Evolutionary conservation across 1,140 invertebrate species (phyloP).

Genomic region (Papilio glaucus): DNA sequence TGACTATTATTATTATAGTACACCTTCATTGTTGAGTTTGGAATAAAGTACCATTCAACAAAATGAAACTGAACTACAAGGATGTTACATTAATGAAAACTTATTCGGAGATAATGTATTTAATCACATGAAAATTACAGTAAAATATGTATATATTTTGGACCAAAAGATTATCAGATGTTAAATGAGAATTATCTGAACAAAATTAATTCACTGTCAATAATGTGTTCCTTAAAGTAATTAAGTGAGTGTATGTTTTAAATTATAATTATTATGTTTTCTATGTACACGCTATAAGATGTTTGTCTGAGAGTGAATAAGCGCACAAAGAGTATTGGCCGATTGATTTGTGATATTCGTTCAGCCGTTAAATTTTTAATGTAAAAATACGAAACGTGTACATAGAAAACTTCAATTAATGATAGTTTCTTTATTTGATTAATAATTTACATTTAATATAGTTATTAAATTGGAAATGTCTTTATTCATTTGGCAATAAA

Average conservation of each 20-base stretch:
- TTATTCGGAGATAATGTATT: conserved; percentile 36
- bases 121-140: conserved; percentile 37
- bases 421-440: conserved; percentile 48
- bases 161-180: conserved; percentile 69
- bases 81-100: conserved; percentile 22
- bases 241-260: conserved; percentile 35
- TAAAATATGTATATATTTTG: conserved; percentile 52
- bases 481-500: conserved; percentile 72
- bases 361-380: conserved; percentile 44
- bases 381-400: conserved; percentile 39
- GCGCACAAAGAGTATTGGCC: conserved; percentile 52
- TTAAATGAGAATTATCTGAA: conserved; percentile 26
- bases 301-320: conserved; percentile 38
- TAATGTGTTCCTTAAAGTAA: conserved; percentile 37
- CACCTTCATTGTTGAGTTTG: neutral
- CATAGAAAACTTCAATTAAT: conserved; percentile 52
- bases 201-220: conserved; percentile 31
- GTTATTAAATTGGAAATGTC: conserved; percentile 46
- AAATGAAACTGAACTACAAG: no score
- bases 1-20: neutral
- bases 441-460: conserved; percentile 54
- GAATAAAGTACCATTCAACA: neutral
- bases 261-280: conserved; percentile 18
- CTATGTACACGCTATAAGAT: conserved; percentile 30
- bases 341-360: conserved; percentile 43